These are phyloP conservation scores for Lophius piscatorius DNA, from an alignment of 2,113 vertebrate species.

Conservation along the genomic window DNA sequence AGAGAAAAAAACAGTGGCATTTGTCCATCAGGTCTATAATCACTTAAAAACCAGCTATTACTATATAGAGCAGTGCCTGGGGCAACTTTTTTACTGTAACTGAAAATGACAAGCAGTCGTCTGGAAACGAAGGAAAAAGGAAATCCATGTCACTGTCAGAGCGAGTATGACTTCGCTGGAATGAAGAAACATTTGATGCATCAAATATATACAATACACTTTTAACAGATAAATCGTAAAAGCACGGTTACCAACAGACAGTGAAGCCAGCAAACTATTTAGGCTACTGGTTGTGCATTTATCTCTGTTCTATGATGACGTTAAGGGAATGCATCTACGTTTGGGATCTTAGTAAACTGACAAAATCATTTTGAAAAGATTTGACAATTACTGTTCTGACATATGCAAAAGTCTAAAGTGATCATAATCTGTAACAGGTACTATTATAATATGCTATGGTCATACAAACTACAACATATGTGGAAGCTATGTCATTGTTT, in stretches of 20 bases:
- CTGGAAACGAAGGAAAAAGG: slow-evolving; percentile 61
- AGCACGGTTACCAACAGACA: too few species aligned
- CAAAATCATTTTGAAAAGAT: not conserved
- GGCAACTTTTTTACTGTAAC: slow-evolving; percentile 52
- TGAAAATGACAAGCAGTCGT: slow-evolving; percentile 48
- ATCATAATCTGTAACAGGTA: too few species aligned
- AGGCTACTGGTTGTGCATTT: too few species aligned
- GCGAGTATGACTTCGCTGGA: slow-evolving; percentile 36
- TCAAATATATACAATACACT: slow-evolving; percentile 14
- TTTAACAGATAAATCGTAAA: slow-evolving; percentile 24
- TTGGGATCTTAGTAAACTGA: not conserved
- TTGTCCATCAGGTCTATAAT: too few species aligned
- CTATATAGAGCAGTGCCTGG: slow-evolving; percentile 21
- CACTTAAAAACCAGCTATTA: slow-evolving; percentile 41
- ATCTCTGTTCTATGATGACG: slow-evolving; percentile 13
- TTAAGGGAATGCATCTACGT: not conserved
- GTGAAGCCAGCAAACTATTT: not conserved
- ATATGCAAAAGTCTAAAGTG: too few species aligned
- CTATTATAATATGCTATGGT: too few species aligned
- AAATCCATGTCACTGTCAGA: slow-evolving; percentile 67
- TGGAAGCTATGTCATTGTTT: too few species aligned
- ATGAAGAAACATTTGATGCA: slow-evolving; percentile 52
- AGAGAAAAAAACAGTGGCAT: too few species aligned
- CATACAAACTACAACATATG: too few species aligned
- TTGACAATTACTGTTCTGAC: too few species aligned